These are phyloP conservation scores for Eurystomus glaucurus DNA, from an alignment of 2,797 vertebrate species.

Conservation along the genomic window DNA sequence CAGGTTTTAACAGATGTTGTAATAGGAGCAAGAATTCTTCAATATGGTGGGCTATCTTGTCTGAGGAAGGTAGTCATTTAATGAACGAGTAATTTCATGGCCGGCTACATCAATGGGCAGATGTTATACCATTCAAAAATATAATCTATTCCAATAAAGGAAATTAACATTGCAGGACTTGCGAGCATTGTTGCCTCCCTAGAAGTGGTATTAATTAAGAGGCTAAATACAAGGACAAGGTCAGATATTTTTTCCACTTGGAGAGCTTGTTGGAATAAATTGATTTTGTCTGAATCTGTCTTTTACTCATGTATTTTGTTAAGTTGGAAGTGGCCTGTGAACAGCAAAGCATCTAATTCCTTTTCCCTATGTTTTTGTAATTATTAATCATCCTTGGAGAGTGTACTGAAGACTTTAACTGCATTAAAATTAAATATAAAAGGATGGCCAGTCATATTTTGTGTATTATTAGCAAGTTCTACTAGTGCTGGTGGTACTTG, in stretches of 20 bases:
- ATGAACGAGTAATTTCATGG: conserved; percentile 24
- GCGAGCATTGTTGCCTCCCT: not conserved
- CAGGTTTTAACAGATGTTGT: not conserved
- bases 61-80: not conserved
- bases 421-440: not conserved
- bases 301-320: not conserved
- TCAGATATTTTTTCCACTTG: not conserved
- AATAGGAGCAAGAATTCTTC: not conserved
- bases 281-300: not conserved
- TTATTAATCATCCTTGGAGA: not conserved
- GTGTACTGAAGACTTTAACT: not conserved
- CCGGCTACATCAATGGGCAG: not conserved
- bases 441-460: not conserved
- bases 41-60: not conserved
- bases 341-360: not conserved
- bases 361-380: not conserved
- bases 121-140: not conserved
- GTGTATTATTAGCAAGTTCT: not conserved
- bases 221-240: not conserved
- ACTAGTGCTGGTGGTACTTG: not conserved
- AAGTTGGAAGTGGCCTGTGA: not conserved
- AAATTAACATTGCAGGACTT: not conserved
- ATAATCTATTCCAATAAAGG: not conserved
- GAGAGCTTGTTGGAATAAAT: not conserved
- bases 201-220: conserved; percentile 26